phyloP scores from a whole-genome alignment of 2,888 invertebrate genomes.

The Prostheceraeus crozeri region DNA sequence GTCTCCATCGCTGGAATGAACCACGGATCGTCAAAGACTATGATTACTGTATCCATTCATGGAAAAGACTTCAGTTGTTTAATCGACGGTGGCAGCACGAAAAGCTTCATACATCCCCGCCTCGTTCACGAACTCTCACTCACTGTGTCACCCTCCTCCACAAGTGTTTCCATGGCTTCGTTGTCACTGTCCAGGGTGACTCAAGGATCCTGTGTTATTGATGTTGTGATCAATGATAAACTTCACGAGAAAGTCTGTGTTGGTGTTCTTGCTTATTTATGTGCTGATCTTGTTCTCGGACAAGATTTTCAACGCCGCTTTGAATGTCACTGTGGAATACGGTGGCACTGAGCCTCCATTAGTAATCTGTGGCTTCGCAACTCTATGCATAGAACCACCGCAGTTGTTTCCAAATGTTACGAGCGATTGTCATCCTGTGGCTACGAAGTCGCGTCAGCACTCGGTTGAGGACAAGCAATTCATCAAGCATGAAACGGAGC shows the following conservation, averaged over 20 bases:
- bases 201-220: background rate
- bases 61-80: no score
- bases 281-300: constrained; percentile 31
- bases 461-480: background rate
- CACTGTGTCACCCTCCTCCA: constrained; percentile 1
- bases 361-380: constrained; percentile 4
- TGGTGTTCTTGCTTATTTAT: constrained; percentile 10
- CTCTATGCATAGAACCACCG: no score
- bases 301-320: no score
- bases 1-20: no score
- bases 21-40: no score
- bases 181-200: background rate
- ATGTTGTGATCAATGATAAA: constrained; percentile 9
- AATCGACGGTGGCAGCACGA: constrained; percentile 33
- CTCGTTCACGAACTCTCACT: constrained; percentile 10
- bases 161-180: constrained; percentile 13
- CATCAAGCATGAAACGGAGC: background rate
- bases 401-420: no score
- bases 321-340: no score
- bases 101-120: constrained; percentile 18
- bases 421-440: no score
- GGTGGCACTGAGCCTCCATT: background rate
- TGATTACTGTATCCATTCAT: no score
- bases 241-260: constrained; percentile 17
- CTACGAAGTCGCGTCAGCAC: background rate